Evolutionary conservation across 2,888 invertebrate genomes (phyloP).

Genomic region (Clepsis dumicolana): DNA sequence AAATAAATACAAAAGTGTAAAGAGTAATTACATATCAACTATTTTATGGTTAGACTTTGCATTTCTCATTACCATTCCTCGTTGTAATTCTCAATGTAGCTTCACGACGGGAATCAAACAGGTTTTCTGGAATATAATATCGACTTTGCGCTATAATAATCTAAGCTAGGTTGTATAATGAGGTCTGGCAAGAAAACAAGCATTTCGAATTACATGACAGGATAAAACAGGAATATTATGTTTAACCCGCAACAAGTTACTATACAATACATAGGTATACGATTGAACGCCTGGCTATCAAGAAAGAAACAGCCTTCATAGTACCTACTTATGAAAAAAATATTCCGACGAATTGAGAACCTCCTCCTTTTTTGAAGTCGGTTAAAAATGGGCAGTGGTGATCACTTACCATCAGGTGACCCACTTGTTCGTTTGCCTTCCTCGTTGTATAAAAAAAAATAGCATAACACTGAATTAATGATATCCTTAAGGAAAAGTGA

Average conservation of each 20-base stretch:
- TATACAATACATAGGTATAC: too few species aligned
- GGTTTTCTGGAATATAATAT: constrained; percentile 49
- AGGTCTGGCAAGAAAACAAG: constrained; percentile 46
- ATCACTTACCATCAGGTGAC: too few species aligned
- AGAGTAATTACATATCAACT: constrained; percentile 25
- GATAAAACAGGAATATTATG: not conserved
- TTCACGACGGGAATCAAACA: constrained; percentile 48
- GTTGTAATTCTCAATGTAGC: constrained; percentile 51
- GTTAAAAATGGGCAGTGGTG: too few species aligned
- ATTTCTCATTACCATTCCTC: constrained; percentile 37
- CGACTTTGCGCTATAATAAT: constrained; percentile 49
- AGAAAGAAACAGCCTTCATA: not conserved
- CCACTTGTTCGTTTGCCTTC: too few species aligned
- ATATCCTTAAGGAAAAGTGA: too few species aligned
- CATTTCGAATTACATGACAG: constrained; percentile 6
- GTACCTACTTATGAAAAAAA: not conserved
- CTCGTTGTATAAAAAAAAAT: too few species aligned
- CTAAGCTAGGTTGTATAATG: constrained; percentile 46
- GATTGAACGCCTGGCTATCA: not conserved
- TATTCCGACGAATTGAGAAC: too few species aligned
- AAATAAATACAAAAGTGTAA: not conserved
- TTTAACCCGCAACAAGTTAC: not conserved
- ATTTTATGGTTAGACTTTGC: constrained; percentile 38
- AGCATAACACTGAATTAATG: too few species aligned
- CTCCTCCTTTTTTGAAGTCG: too few species aligned